Evolutionary conservation across 2,113 vertebrate species (phyloP), one percentile per base, ranked within the genome.

Genomic region (Cisticola juncidis): DNA sequence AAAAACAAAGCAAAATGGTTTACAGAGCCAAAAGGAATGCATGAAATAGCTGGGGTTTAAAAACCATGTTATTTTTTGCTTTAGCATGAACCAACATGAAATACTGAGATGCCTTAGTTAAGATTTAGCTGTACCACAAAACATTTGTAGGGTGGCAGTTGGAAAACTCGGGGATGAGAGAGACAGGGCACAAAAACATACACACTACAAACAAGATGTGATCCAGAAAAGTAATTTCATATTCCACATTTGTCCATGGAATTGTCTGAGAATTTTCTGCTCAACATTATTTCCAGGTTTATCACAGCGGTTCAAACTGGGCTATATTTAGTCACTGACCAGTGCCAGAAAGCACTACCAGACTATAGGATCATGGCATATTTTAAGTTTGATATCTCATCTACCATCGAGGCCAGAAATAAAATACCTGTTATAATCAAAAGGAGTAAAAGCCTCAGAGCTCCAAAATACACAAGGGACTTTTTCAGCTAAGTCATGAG

Each of bases 231-330:
- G 84, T 90, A 0, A 90, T 86, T 97, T 96, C 84, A 78, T 92
- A 88, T 88, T 84, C 92, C 76, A 44, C 84, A 86, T 94, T 95
- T 90, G 89, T 94, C 94, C 91, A 4, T 96, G 92, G 96, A 96
- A 96, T 90, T 96, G 92, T 93, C 91, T 96, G 94, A 94, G 95
- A 95, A 94, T 93, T 92, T 94, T 94, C 92, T 95, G 65, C 72
- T 94, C 89, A 94, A 90, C 53, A 82, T 92, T 95, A 96, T 54
- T 96, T 96, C 94, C 91, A 96, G 91, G 91, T 95, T 97, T 96
- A 96, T 93, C 85, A 70, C 61, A 91, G 90, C 6, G 0, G 60
- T 91, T 81, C 72, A 83, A 96, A 85, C 45, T 61, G 76, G 77
- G 77, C 86, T 97, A 95, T 95, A 90, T 94, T 96, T 97, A 97